Conservation (phyloP, 2,113 vertebrate species). For the Myotis lucifugus region DNA sequence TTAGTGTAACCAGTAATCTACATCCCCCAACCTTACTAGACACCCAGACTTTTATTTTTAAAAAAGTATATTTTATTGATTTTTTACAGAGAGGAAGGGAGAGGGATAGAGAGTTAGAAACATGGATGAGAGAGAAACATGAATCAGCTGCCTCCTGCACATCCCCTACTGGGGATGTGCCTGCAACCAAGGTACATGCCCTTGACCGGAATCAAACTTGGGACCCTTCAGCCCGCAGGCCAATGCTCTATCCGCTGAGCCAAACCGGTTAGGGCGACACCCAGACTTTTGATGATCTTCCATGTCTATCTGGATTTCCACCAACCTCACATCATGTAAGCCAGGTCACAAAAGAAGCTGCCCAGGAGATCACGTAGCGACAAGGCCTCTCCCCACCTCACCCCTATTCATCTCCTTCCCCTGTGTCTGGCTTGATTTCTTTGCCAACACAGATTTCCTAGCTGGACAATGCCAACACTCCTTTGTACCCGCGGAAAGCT, state of each 20-base stretch:
- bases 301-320: not conserved
- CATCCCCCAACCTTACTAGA: not conserved
- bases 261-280: not conserved
- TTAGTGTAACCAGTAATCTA: not conserved
- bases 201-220: too few relatives aligned
- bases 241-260: too few relatives aligned
- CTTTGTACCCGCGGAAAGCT: not conserved
- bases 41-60: not conserved
- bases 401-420: not conserved
- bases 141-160: too few relatives aligned
- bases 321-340: not conserved
- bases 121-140: too few relatives aligned
- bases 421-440: constrained; percentile 2
- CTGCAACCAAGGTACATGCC: too few relatives aligned
- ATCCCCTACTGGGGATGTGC: too few relatives aligned
- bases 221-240: too few relatives aligned
- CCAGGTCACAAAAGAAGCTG: not conserved
- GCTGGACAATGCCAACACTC: not conserved
- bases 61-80: too few relatives aligned
- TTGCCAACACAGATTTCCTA: not conserved
- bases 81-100: too few relatives aligned
- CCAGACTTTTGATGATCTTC: not conserved
- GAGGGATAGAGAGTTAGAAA: too few relatives aligned
- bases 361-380: not conserved
- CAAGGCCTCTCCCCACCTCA: not conserved